A percentile compares a stretch with the other conserved stretches of the same genome.
Evolutionary conservation across 2,888 invertebrate species (phyloP).

Genomic region (Neoaliturus tenellus): DNA sequence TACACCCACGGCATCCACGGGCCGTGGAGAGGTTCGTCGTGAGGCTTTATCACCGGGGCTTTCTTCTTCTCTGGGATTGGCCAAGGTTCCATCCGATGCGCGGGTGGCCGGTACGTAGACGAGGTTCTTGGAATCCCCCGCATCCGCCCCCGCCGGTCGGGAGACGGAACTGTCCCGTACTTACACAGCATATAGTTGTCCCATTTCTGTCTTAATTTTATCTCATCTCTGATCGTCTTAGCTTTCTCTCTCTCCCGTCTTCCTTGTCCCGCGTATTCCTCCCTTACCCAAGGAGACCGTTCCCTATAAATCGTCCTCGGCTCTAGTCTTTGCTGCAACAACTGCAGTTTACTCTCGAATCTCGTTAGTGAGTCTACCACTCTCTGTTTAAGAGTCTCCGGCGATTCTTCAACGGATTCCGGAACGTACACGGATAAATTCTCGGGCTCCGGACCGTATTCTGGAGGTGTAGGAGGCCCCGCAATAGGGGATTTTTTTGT

Average conservation of each 20-base stretch:
- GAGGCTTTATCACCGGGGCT: background rate
- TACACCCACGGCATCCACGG: background rate
- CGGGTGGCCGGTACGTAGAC: background rate
- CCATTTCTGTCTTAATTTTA: background rate
- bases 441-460: background rate
- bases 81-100: background rate
- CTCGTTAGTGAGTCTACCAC: background rate
- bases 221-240: background rate
- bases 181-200: background rate
- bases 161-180: background rate
- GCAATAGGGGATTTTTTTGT: too few relatives aligned
- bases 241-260: background rate
- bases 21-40: background rate
- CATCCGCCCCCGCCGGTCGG: background rate
- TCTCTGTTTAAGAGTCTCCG: background rate
- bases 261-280: background rate
- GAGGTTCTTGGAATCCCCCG: background rate
- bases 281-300: background rate
- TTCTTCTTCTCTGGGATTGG: background rate
- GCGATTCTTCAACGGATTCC: background rate
- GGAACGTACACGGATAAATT: background rate
- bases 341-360: background rate
- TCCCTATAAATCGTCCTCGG: background rate
- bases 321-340: background rate
- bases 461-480: too few relatives aligned